A percentile compares a stretch with the other conserved stretches of the same genome.
These are phyloP conservation scores for Palythoa heliodiscus DNA, from an alignment of 92 coral and sea anemone species.

Conservation along the genomic window DNA sequence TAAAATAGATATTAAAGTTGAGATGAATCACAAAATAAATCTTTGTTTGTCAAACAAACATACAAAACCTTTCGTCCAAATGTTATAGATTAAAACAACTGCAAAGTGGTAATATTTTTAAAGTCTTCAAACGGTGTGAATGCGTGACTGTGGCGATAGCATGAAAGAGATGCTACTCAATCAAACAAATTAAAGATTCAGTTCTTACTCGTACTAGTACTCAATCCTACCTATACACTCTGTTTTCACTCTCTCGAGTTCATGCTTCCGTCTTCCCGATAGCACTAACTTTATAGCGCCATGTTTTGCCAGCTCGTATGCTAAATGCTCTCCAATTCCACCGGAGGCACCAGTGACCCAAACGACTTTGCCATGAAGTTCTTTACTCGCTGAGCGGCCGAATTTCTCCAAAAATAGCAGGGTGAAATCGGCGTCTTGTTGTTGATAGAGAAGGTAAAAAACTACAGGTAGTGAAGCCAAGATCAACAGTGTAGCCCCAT, in stretches of 20 bases:
- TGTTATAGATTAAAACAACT: no score
- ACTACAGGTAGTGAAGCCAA: constrained; percentile 32
- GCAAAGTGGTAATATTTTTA: no score
- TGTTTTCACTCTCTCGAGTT: constrained; percentile 62
- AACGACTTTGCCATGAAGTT: constrained; percentile 54
- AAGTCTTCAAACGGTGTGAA: no score
- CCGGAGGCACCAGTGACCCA: constrained; percentile 82
- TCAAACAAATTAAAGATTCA: not conserved
- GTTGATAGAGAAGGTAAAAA: constrained; percentile 33
- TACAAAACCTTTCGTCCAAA: no score
- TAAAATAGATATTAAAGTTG: no score
- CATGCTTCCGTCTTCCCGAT: constrained; percentile 70
- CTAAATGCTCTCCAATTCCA: constrained; percentile 77
- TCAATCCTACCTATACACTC: constrained; percentile 54
- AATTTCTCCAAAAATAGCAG: constrained; percentile 64
- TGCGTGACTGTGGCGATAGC: not conserved
- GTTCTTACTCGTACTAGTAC: not conserved
- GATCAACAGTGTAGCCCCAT: not conserved
- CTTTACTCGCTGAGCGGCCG: constrained; percentile 55
- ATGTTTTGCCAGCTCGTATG: constrained; percentile 58
- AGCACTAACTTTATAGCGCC: constrained; percentile 67
- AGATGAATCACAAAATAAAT: no score
- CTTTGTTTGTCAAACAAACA: no score
- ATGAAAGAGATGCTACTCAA: not conserved
- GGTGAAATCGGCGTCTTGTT: constrained; percentile 66